A percentile compares a stretch with the other conserved stretches of the same genome.
Conservation (phyloP, 2,888 invertebrate genomes). For the Byasa hedistus region DNA sequence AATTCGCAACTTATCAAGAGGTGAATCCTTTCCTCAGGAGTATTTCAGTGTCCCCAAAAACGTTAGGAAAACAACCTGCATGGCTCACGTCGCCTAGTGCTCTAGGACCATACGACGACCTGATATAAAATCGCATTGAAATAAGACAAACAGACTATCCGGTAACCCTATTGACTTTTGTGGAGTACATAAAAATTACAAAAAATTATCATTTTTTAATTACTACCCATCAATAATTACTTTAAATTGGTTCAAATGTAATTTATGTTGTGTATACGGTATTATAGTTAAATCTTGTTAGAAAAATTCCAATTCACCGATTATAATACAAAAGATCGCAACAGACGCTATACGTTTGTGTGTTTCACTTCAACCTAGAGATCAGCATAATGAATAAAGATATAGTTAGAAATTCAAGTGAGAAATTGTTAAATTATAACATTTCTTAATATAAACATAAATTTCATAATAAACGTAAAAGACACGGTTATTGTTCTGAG, state of each 20-base stretch:
- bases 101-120: slow-evolving; percentile 1
- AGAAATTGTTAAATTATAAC: too few relatives aligned
- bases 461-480: too few relatives aligned
- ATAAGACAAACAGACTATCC: background rate
- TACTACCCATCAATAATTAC: background rate
- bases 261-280: background rate
- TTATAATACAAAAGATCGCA: too few relatives aligned
- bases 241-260: background rate
- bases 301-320: too few relatives aligned
- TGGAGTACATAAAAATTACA: background rate
- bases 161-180: background rate
- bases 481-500: background rate
- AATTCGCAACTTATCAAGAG: background rate
- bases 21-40: background rate
- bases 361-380: too few relatives aligned
- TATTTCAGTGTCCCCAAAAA: background rate
- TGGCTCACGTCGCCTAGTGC: background rate
- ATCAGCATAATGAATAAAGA: too few relatives aligned
- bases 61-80: background rate
- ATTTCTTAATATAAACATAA: too few relatives aligned
- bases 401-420: too few relatives aligned
- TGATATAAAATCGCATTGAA: background rate
- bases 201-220: background rate
- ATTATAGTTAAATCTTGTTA: too few relatives aligned
- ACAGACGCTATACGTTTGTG: too few relatives aligned